phyloP scores from a whole-genome alignment of 2,113 vertebrate genomes.

The Neomonachus schauinslandi region DNA sequence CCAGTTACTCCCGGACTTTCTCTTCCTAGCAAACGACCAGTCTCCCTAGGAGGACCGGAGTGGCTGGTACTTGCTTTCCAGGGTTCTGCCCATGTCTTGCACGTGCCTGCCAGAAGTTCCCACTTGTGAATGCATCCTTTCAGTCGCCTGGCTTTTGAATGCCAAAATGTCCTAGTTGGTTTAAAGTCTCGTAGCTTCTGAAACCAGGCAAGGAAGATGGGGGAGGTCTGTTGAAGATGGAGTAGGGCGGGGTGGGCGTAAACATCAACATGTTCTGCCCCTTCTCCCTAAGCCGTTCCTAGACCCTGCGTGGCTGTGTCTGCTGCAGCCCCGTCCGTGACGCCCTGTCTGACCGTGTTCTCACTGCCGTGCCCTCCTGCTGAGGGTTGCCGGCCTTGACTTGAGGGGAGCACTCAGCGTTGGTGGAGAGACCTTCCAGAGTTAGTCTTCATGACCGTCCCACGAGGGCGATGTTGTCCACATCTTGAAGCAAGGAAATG shows the following conservation, averaged over 20 bases:
- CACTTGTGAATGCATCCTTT: background rate
- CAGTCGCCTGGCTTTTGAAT: background rate
- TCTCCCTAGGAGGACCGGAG: background rate
- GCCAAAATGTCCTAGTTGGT: background rate
- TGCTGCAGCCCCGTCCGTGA: no score
- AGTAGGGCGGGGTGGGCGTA: background rate
- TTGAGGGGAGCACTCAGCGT: background rate
- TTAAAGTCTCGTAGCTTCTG: background rate
- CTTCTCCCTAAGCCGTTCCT: background rate
- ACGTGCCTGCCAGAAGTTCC: background rate
- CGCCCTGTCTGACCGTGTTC: background rate
- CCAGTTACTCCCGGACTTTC: background rate
- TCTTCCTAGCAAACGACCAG: background rate
- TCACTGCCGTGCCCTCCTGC: background rate
- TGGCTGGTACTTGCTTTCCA: background rate
- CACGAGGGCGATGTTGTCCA: background rate
- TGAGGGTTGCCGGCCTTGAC: background rate
- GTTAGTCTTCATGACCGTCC: no score
- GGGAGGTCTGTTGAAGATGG: background rate
- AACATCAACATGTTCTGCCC: background rate
- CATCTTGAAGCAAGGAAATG: background rate
- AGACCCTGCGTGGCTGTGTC: fast-evolving
- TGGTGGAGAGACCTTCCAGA: background rate
- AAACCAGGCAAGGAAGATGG: no score
- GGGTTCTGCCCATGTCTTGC: background rate